phyloP scores from a whole-genome alignment of 2,888 invertebrate species.

The Parnassius smintheus region DNA sequence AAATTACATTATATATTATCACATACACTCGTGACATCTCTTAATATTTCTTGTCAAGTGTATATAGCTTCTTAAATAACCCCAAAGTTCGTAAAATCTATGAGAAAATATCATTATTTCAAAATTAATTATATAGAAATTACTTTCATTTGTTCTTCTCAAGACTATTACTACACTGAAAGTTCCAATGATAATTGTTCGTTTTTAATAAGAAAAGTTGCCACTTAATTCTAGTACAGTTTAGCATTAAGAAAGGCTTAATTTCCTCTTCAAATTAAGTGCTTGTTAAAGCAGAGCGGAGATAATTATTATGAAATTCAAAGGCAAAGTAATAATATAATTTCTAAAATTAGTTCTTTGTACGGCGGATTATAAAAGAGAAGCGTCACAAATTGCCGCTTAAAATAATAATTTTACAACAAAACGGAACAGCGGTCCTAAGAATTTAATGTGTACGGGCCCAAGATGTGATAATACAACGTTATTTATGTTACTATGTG shows the following conservation, averaged over 20 bases:
- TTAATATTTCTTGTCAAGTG: too few species aligned
- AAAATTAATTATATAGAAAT: too few species aligned
- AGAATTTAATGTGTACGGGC: slow-evolving; percentile 48
- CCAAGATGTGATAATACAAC: neutral
- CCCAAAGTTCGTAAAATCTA: too few species aligned
- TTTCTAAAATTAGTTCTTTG: slow-evolving; percentile 72
- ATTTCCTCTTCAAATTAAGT: slow-evolving; percentile 68
- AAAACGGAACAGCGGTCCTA: slow-evolving; percentile 65
- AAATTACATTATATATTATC: too few species aligned
- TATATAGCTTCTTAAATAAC: too few species aligned
- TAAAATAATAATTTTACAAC: slow-evolving; percentile 71
- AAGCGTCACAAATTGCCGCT: slow-evolving; percentile 70
- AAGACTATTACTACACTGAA: neutral
- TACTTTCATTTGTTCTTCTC: neutral
- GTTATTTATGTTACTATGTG: slow-evolving; percentile 5
- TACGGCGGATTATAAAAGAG: slow-evolving; percentile 58
- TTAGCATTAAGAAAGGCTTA: slow-evolving; percentile 56
- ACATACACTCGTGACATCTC: too few species aligned
- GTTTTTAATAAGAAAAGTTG: slow-evolving; percentile 38
- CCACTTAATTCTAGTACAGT: slow-evolving; percentile 52
- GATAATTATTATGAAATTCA: slow-evolving; percentile 73
- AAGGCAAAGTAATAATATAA: slow-evolving; percentile 72
- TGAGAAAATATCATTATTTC: too few species aligned
- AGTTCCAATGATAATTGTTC: slow-evolving; percentile 30
- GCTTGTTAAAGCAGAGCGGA: slow-evolving; percentile 68